Percentiles rank a stretch among this genome's conserved stretches.
Conservation (phyloP, 2,888 invertebrate species). For the Brachypterus glaber region DNA sequence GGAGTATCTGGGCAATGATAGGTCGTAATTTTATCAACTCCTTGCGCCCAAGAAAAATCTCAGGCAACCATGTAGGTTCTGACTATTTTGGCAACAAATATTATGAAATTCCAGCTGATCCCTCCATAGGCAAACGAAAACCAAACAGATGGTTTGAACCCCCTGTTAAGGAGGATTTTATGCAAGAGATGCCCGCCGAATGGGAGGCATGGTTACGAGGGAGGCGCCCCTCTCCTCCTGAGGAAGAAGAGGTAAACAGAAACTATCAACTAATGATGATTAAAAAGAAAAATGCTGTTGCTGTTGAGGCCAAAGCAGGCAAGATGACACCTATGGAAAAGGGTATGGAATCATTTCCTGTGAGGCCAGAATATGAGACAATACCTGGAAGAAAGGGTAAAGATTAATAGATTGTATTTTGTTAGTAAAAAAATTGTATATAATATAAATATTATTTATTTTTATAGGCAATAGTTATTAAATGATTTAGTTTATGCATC, state of each 20-base stretch:
- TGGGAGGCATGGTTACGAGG: conserved; percentile 81
- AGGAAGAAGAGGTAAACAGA: conserved; percentile 58
- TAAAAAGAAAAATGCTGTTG: conserved; percentile 67
- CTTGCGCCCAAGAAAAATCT: conserved; percentile 46
- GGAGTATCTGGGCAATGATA: conserved; percentile 40
- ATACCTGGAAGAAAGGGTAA: conserved; percentile 38
- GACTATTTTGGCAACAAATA: conserved; percentile 78
- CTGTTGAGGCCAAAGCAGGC: conserved; percentile 52
- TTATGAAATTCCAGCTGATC: conserved; percentile 65
- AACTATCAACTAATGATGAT: conserved; percentile 62
- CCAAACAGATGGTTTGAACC: conserved; percentile 67
- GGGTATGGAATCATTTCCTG: conserved; percentile 37
- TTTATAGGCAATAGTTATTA: too few species aligned
- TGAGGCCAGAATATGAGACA: conserved; percentile 46
- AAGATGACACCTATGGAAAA: conserved; percentile 42
- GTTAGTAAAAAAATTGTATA: too few species aligned
- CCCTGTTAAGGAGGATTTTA: conserved; percentile 51
- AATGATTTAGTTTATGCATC: too few species aligned
- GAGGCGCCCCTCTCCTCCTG: conserved; percentile 53
- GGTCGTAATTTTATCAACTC: conserved; percentile 56
- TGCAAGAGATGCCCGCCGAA: conserved; percentile 70
- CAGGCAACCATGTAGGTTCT: conserved; percentile 53
- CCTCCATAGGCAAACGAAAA: conserved; percentile 54
- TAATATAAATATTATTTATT: too few species aligned
- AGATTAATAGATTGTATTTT: too few species aligned